A percentile compares a stretch with the other conserved stretches of the same genome.
Evolutionary conservation across 2,113 vertebrate genomes (phyloP).

Genomic region (Antigone vipio): DNA sequence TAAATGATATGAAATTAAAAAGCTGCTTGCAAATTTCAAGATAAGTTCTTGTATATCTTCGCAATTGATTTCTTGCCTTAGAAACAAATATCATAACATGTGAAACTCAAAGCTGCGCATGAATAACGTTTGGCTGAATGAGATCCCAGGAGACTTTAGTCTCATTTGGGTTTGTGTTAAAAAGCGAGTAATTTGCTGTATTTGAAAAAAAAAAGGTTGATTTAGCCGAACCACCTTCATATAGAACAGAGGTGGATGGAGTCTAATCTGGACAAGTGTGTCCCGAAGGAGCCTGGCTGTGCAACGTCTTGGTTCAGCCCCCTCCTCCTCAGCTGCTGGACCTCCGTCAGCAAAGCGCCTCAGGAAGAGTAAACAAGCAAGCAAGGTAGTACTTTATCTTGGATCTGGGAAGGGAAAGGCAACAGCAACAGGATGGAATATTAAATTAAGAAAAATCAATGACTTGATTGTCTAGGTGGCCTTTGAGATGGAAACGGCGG

Average conservation of each 20-base stretch:
- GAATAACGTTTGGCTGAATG: neutral
- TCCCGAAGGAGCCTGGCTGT: neutral
- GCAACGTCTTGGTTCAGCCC: neutral
- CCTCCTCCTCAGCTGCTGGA: neutral
- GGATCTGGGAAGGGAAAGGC: neutral
- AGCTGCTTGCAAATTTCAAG: neutral
- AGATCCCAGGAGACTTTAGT: neutral
- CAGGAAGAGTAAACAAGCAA: neutral
- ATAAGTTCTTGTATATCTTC: neutral
- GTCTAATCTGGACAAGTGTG: neutral
- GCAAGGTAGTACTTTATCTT: neutral
- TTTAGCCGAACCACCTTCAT: neutral
- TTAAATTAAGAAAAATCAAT: neutral
- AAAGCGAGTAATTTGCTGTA: neutral
- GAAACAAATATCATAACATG: neutral
- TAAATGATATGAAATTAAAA: neutral
- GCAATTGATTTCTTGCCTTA: neutral
- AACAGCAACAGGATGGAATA: neutral
- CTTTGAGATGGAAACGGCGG: neutral
- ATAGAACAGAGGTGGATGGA: neutral
- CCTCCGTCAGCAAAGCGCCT: accelerated
- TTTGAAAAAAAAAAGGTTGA: neutral
- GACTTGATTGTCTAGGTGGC: neutral
- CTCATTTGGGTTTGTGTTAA: neutral
- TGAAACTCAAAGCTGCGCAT: neutral